Conservation (phyloP, 2,888 invertebrate genomes). For the Halocaridina rubra region DNA sequence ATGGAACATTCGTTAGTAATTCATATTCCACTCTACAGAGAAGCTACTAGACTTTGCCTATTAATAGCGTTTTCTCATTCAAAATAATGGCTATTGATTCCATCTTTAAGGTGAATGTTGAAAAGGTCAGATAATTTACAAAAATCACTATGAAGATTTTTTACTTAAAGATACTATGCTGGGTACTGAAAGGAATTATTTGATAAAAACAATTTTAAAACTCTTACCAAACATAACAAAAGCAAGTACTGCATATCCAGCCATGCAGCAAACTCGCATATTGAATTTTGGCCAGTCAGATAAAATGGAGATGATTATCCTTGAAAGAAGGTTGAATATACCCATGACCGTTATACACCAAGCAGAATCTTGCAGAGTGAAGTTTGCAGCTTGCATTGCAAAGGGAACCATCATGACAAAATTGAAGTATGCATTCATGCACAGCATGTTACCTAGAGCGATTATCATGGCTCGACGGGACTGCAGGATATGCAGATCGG, state of each 20-base stretch:
- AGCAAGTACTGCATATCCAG: not conserved
- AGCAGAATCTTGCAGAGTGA: not conserved
- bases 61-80: no score
- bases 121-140: no score
- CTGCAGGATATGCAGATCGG: not conserved
- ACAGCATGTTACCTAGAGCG: not conserved
- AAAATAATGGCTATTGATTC: no score
- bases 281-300: conserved; percentile 18
- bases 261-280: conserved; percentile 24
- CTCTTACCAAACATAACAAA: not conserved
- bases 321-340: not conserved
- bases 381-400: not conserved
- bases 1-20: not conserved
- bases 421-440: not conserved
- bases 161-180: no score
- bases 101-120: no score
- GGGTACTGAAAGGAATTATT: no score
- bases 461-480: not conserved
- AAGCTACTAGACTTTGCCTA: no score
- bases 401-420: not conserved
- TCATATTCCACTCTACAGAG: no score
- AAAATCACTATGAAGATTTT: no score
- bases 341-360: conserved; percentile 13
- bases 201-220: no score
- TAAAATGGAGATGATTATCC: not conserved